Conservation (phyloP, 2,113 vertebrate genomes). For the Ptychochromis oligacanthus region DNA sequence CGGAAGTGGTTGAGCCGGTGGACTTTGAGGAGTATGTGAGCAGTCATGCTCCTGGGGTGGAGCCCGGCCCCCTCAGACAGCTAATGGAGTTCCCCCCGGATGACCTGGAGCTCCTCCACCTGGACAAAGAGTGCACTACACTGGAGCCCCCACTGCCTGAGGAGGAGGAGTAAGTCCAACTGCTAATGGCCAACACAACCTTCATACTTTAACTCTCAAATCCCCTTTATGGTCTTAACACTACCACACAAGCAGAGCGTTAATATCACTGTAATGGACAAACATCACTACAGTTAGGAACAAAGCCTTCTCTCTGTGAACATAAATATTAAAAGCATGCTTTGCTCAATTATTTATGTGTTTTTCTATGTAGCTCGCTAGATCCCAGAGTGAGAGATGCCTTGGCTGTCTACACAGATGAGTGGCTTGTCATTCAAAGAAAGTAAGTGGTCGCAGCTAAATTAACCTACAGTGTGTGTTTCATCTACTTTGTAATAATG, state of each 20-base stretch:
- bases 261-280: slow-evolving; percentile 35
- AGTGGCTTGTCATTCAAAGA: slow-evolving; percentile 90
- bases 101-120: slow-evolving; percentile 85
- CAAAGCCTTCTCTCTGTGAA: slow-evolving; percentile 46
- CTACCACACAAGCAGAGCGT: slow-evolving; percentile 14
- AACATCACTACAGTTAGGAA: slow-evolving; percentile 39
- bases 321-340: slow-evolving; percentile 65
- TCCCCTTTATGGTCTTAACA: slow-evolving; percentile 1
- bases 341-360: slow-evolving; percentile 66
- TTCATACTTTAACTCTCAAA: slow-evolving; percentile 9
- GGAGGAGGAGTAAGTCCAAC: slow-evolving; percentile 83
- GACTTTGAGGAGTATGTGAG: slow-evolving; percentile 90
- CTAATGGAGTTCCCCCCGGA: slow-evolving; percentile 88
- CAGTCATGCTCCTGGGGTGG: slow-evolving; percentile 82
- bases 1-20: slow-evolving; percentile 88
- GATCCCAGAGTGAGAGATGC: slow-evolving; percentile 88
- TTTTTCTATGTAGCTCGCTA: slow-evolving; percentile 80
- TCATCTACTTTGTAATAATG: slow-evolving; percentile 20
- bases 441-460: slow-evolving; percentile 80
- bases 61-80: slow-evolving; percentile 84
- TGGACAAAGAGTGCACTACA: slow-evolving; percentile 88
- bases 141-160: slow-evolving; percentile 85
- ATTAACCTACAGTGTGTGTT: slow-evolving; percentile 16
- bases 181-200: slow-evolving; percentile 1
- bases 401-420: slow-evolving; percentile 87